These are phyloP conservation scores for Linyphia triangularis DNA, from an alignment of 2,888 invertebrate species.

Conservation along the genomic window DNA sequence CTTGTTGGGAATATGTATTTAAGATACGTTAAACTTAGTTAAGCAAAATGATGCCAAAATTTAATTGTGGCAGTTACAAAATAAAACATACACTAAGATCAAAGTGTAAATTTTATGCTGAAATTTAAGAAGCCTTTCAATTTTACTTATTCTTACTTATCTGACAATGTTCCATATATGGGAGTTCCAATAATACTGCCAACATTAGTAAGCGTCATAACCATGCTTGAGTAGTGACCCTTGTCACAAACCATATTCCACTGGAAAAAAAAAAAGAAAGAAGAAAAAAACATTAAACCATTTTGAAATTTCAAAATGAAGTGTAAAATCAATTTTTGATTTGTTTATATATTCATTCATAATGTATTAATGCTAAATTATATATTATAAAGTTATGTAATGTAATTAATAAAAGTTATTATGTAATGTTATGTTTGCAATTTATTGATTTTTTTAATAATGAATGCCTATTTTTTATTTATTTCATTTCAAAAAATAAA, in stretches of 20 bases:
- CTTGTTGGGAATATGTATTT: too few species aligned
- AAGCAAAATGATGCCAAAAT: neutral
- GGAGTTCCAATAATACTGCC: slow-evolving; percentile 75
- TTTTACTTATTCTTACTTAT: slow-evolving; percentile 62
- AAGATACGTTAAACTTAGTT: too few species aligned
- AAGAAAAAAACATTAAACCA: too few species aligned
- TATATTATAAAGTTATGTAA: too few species aligned
- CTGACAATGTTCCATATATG: slow-evolving; percentile 74
- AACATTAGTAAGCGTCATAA: slow-evolving; percentile 72
- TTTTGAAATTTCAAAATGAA: neutral
- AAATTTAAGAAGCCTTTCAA: neutral
- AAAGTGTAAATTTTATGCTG: neutral
- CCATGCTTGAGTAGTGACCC: slow-evolving; percentile 55
- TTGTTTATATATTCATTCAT: too few species aligned
- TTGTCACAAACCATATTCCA: slow-evolving; percentile 75
- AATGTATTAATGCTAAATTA: too few species aligned
- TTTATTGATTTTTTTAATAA: too few species aligned
- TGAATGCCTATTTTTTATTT: too few species aligned
- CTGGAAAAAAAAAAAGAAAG: slow-evolving; percentile 27
- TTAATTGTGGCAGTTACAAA: too few species aligned
- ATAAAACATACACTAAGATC: neutral
- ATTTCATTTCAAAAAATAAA: too few species aligned
- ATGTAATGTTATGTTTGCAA: too few species aligned
- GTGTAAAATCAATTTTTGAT: neutral
- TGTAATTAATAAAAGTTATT: too few species aligned